Evolutionary conservation across 2,888 invertebrate species (phyloP).

Genomic region (Habrosyne pyritoides): DNA sequence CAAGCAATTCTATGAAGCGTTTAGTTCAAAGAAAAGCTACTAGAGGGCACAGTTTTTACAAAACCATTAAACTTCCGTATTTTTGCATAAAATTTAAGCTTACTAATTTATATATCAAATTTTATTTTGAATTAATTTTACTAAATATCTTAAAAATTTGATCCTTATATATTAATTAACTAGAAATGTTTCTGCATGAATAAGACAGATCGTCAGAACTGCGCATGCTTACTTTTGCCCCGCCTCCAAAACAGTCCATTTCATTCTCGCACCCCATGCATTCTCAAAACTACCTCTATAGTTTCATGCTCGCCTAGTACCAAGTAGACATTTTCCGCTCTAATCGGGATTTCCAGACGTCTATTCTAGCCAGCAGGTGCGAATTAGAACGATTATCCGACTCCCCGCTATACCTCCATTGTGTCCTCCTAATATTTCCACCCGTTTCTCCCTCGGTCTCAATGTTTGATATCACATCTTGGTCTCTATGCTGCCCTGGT

Average conservation of each 20-base stretch:
- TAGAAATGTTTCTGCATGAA: not conserved
- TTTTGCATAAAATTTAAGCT: too few species aligned
- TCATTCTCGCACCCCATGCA: slow-evolving; percentile 51
- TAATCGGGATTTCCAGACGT: slow-evolving; percentile 80
- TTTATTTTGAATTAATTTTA: not conserved
- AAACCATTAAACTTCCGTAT: too few species aligned
- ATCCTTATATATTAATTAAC: not conserved
- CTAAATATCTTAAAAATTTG: not conserved
- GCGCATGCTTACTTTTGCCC: slow-evolving; percentile 56
- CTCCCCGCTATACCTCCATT: slow-evolving; percentile 22
- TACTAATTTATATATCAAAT: not conserved
- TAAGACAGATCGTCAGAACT: slow-evolving; percentile 2
- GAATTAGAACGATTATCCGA: slow-evolving; percentile 68
- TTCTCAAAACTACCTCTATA: slow-evolving; percentile 22
- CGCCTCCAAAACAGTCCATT: slow-evolving; percentile 50
- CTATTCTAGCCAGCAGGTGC: slow-evolving; percentile 62
- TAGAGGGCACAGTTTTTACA: not conserved
- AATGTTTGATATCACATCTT: slow-evolving; percentile 24
- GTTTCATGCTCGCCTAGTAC: slow-evolving; percentile 64
- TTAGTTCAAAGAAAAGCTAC: not conserved
- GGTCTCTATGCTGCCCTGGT: slow-evolving; percentile 54
- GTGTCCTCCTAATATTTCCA: slow-evolving; percentile 28
- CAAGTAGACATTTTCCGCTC: slow-evolving; percentile 82
- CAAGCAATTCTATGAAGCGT: not conserved
- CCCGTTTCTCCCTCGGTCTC: slow-evolving; percentile 30